Evolutionary conservation across 2,113 vertebrate species (phyloP), one percentile per base, ranked within the genome.

Genomic region (Vicugna pacos): DNA sequence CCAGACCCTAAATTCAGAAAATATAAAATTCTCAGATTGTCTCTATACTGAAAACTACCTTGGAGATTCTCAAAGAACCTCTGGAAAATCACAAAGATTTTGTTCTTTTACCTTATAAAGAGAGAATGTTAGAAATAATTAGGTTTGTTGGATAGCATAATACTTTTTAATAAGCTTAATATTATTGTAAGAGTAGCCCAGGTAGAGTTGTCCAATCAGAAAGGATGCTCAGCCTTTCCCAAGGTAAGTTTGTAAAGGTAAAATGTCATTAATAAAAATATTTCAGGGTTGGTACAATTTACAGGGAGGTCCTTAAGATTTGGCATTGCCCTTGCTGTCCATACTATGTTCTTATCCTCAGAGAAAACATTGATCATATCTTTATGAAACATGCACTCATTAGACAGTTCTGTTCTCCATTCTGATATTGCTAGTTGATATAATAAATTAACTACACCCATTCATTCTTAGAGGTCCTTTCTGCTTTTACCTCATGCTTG

Each of bases 31-130:
- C 70, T 69, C 12, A 56, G 46, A 38, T 52, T 32, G 32, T 48
- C 32, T 42, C 83, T 60, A 88, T 6, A 35, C 1, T 5, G 56
- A 32, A 94, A 64, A 73, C 8, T 42, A 91, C 32, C 11, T 50
- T 85, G 32, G 16, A 48, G 35, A 60, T 64, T 81, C 24, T 48
- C 38, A 52, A 28, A 76, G 54, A 52, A 75, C 2, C 2, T 84
- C 54, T 85, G 82, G 32, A 75, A 88, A 91, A 92, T 88, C 19
- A 56, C 26, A 28, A 86, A 87, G 58, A 70, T 84, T 64, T 64
- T 96, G 64, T 58, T 65, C 35, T 79, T 89, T 75, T 52, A 46
- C 17, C 50, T 92, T 65, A 65, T 35, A 50, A 82, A 54, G 83
- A 88, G 52, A 81, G 52, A 73, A 64, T 72, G 38, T 26, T 75